Conservation (phyloP, 2,113 vertebrate species). For the Stigmatopora argus region DNA sequence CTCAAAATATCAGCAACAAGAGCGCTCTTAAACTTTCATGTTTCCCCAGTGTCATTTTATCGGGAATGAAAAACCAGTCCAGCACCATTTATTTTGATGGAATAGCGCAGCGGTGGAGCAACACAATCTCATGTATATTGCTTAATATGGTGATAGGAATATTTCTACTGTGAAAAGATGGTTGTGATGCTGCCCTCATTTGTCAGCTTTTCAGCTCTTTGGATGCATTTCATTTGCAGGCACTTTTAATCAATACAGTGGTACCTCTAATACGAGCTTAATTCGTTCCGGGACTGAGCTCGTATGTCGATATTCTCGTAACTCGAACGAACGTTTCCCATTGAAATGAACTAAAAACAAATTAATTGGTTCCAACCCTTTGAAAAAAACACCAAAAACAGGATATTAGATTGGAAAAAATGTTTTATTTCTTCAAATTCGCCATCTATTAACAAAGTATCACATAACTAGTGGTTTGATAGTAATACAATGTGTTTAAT, state of each 20-base stretch:
- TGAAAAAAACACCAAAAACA: too few species aligned
- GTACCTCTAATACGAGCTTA: too few species aligned
- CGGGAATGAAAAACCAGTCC: conserved; percentile 27
- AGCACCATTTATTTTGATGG: conserved; percentile 36
- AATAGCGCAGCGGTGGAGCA: conserved; percentile 19
- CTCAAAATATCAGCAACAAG: not conserved
- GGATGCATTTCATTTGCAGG: not conserved
- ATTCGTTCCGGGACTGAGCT: too few species aligned
- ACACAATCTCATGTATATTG: conserved; percentile 35
- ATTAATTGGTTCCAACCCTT: too few species aligned
- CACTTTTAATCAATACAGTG: not conserved
- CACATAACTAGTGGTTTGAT: too few species aligned
- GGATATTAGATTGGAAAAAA: too few species aligned
- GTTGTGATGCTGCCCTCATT: not conserved
- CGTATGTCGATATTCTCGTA: too few species aligned
- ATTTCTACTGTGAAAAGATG: conserved; percentile 7
- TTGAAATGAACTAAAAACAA: too few species aligned
- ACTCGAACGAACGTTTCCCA: too few species aligned
- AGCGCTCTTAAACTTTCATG: not conserved
- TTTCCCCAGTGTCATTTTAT: conserved; percentile 35
- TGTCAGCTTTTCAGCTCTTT: not conserved
- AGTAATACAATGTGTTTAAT: too few species aligned
- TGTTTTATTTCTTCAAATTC: too few species aligned
- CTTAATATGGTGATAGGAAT: conserved; percentile 14
- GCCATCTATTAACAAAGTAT: too few species aligned